Conservation (phyloP, 2,888 invertebrate genomes). For the Harpalus rubripes region DNA sequence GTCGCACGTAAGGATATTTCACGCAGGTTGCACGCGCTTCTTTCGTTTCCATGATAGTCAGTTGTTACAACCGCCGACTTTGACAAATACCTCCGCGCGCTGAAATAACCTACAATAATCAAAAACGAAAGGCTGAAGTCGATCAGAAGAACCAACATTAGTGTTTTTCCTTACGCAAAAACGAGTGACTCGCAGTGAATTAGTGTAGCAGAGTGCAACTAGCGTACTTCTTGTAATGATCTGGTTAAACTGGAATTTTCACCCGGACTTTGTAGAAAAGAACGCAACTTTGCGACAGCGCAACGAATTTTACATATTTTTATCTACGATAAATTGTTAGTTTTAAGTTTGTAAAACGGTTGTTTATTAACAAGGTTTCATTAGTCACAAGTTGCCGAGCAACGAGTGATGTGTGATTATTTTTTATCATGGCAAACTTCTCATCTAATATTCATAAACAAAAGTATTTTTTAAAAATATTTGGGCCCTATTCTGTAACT, state of each 20-base stretch:
- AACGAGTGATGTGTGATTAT: too few species aligned
- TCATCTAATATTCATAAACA: too few species aligned
- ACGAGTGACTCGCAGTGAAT: conserved; percentile 22
- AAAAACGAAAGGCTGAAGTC: conserved; percentile 30
- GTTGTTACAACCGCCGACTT: conserved; percentile 13
- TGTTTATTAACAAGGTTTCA: too few species aligned
- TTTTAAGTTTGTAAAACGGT: too few species aligned
- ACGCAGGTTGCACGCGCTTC: not conserved
- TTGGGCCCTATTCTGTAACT: too few species aligned
- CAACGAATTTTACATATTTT: too few species aligned
- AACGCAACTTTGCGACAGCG: not conserved
- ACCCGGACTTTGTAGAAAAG: not conserved
- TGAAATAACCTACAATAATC: conserved; percentile 24
- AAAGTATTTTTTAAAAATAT: too few species aligned
- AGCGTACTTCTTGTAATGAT: conserved; percentile 47
- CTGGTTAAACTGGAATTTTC: conserved; percentile 40
- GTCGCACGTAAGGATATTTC: not conserved
- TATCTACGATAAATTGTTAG: too few species aligned
- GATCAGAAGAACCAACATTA: conserved; percentile 45
- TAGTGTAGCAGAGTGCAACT: conserved; percentile 43
- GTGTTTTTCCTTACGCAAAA: conserved; percentile 33
- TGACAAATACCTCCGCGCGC: conserved; percentile 28
- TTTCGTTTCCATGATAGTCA: not conserved
- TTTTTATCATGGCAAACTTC: too few species aligned
- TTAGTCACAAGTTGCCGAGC: too few species aligned